These are phyloP conservation scores for Idaea dimidiata DNA, from an alignment of 2,888 invertebrate species.

Conservation along the genomic window DNA sequence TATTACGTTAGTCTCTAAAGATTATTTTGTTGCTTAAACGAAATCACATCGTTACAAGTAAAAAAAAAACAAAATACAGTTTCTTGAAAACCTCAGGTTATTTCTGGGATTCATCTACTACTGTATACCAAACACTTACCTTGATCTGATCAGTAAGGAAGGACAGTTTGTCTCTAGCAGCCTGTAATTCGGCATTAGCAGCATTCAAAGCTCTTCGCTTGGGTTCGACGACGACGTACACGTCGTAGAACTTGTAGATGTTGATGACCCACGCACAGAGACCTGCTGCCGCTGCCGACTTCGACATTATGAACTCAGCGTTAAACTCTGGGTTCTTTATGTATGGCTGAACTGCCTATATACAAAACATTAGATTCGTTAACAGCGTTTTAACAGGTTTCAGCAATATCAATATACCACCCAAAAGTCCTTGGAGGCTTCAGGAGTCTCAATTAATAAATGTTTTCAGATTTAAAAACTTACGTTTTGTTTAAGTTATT, in stretches of 20 bases:
- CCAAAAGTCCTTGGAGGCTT: too few species aligned
- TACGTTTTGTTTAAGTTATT: background rate
- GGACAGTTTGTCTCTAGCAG: slow-evolving; percentile 89
- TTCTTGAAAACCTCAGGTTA: too few species aligned
- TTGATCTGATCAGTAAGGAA: slow-evolving; percentile 86
- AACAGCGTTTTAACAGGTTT: too few species aligned
- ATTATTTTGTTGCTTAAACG: too few species aligned
- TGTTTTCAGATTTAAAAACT: too few species aligned
- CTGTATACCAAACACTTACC: slow-evolving; percentile 50
- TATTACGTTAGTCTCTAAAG: too few species aligned
- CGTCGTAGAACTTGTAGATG: slow-evolving; percentile 93
- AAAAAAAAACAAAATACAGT: too few species aligned
- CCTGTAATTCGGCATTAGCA: slow-evolving; percentile 91
- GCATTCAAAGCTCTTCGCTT: slow-evolving; percentile 91
- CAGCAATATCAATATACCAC: too few species aligned
- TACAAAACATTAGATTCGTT: background rate
- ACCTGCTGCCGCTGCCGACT: slow-evolving; percentile 95
- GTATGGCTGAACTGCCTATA: slow-evolving; percentile 79
- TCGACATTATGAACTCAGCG: slow-evolving; percentile 89
- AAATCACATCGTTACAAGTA: too few species aligned
- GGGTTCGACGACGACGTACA: slow-evolving; percentile 95
- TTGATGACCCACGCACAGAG: slow-evolving; percentile 97
- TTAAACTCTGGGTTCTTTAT: slow-evolving; percentile 88
- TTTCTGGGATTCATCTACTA: background rate
- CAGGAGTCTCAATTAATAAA: too few species aligned